A percentile compares a stretch with the other conserved stretches of the same genome.
These are phyloP conservation scores for Manduca sexta DNA, from an alignment of 1,140 invertebrate genomes.

Conservation along the genomic window DNA sequence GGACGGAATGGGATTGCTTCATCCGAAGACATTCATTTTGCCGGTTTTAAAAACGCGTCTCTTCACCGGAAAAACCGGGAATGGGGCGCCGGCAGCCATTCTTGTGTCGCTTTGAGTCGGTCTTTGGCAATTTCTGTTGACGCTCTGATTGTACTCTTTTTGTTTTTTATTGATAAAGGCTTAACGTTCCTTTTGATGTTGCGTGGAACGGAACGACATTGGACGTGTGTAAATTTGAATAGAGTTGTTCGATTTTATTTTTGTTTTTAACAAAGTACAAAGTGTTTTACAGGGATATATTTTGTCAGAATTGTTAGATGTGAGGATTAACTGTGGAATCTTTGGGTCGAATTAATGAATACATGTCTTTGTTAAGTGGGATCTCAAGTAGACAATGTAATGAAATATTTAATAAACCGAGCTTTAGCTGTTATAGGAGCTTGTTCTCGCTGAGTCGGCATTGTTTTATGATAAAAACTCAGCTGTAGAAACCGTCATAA, in stretches of 20 bases:
- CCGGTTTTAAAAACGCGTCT: conserved; percentile 8
- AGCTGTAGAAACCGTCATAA: too few species aligned
- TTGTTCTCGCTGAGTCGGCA: too few species aligned
- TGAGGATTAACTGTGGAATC: too few species aligned
- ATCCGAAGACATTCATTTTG: conserved; percentile 10
- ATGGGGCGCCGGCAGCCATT: conserved; percentile 1
- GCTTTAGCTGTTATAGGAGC: too few species aligned
- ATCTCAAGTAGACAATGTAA: too few species aligned
- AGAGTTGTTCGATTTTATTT: not conserved
- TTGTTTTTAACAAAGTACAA: too few species aligned
- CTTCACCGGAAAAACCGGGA: conserved; percentile 3
- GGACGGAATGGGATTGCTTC: conserved; percentile 16
- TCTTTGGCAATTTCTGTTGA: conserved; percentile 1
- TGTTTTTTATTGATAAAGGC: conserved; percentile 7
- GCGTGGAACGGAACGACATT: not conserved
- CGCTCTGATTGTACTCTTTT: not conserved
- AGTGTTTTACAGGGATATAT: too few species aligned
- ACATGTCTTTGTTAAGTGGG: too few species aligned
- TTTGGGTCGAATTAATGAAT: too few species aligned
- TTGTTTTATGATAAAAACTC: too few species aligned
- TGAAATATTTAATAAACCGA: too few species aligned
- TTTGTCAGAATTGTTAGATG: too few species aligned
- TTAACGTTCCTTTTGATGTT: not conserved
- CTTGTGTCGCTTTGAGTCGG: not conserved
- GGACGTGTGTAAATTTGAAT: not conserved